These are phyloP conservation scores for Platygyra sinensis DNA, from an alignment of 64 coral and sea anemone genomes.

Conservation along the genomic window DNA sequence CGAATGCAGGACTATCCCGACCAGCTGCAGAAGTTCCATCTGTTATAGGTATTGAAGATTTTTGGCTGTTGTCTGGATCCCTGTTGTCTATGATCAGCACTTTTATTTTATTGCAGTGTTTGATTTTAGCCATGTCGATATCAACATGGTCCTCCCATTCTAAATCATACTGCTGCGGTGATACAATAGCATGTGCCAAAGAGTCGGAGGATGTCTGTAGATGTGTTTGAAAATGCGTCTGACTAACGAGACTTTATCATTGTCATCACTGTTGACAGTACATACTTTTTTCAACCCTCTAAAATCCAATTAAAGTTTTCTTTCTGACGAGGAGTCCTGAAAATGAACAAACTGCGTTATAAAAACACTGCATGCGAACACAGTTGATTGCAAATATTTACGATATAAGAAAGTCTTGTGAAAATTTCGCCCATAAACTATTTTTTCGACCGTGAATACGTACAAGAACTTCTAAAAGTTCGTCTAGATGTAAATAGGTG, in stretches of 20 bases:
- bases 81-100: too few species aligned
- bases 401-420: background rate
- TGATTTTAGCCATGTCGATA: too few species aligned
- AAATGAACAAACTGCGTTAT: slow-evolving; percentile 9
- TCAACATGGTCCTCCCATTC: too few species aligned
- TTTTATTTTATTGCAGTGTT: too few species aligned
- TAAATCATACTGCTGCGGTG: too few species aligned
- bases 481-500: slow-evolving; percentile 4
- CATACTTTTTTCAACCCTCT: slow-evolving; percentile 23
- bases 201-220: too few species aligned
- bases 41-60: too few species aligned
- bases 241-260: background rate
- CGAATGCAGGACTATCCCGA: too few species aligned
- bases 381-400: slow-evolving; percentile 10
- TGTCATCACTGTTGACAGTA: slow-evolving; percentile 6
- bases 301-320: slow-evolving; percentile 17
- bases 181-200: too few species aligned
- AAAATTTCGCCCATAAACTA: background rate
- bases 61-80: too few species aligned
- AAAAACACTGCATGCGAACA: background rate
- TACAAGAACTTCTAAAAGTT: slow-evolving; percentile 10
- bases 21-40: too few species aligned
- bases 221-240: too few species aligned
- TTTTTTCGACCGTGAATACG: slow-evolving; percentile 9
- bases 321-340: slow-evolving; percentile 7